phyloP scores from a whole-genome alignment of 1,140 invertebrate species.

The Rhopalosiphum maidis region DNA sequence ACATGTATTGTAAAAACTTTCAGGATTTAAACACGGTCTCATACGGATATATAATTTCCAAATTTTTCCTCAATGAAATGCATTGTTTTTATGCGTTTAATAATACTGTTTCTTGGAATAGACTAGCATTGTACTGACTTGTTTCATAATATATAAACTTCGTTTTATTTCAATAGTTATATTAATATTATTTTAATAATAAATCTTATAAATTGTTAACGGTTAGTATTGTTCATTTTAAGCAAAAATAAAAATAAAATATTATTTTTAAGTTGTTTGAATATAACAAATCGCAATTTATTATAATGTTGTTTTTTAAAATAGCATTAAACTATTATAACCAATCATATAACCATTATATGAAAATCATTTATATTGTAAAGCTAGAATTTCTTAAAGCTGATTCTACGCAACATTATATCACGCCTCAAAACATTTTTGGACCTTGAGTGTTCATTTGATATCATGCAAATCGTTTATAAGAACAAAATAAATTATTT shows the following conservation, averaged over 20 bases:
- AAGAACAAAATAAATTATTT: slow-evolving; percentile 13
- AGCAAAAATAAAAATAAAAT: background rate
- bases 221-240: background rate
- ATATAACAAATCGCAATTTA: no score
- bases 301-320: background rate
- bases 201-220: background rate
- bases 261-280: background rate
- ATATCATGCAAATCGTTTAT: background rate
- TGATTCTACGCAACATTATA: slow-evolving; percentile 5
- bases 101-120: background rate
- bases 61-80: background rate
- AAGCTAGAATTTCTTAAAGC: slow-evolving; percentile 14
- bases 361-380: background rate
- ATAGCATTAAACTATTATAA: background rate
- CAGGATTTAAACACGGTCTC: background rate
- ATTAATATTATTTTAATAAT: background rate
- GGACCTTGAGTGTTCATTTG: background rate
- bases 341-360: background rate
- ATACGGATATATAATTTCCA: background rate
- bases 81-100: background rate
- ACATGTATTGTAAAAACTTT: background rate
- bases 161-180: background rate
- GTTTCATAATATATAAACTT: background rate
- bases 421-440: background rate
- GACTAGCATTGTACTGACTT: background rate